Conservation (phyloP, 2,113 vertebrate genomes). For the Ranitomeya imitator region DNA sequence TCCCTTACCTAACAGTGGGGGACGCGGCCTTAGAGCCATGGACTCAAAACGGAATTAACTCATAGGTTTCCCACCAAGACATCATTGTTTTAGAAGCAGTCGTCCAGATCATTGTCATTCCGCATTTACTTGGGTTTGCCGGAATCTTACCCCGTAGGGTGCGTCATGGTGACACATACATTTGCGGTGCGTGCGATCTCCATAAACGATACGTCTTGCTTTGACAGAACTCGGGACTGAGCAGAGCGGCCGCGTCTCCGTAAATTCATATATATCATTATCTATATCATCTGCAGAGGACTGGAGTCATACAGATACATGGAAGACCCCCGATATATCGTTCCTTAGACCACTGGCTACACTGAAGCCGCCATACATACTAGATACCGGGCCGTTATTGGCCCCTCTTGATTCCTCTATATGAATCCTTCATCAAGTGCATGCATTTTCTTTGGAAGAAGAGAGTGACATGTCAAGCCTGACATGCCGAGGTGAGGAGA, state of each 20-base stretch:
- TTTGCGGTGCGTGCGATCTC: conserved; percentile 3
- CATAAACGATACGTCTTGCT: neutral
- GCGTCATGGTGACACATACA: neutral
- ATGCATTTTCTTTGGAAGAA: too few species aligned
- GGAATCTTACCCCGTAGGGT: neutral
- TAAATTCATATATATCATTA: conserved; percentile 17
- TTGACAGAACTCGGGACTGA: neutral
- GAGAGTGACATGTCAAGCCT: too few species aligned
- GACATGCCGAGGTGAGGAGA: too few species aligned
- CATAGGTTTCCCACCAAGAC: neutral
- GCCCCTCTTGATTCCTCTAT: too few species aligned
- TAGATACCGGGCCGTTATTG: neutral
- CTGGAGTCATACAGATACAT: neutral
- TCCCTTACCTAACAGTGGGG: too few species aligned
- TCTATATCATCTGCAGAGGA: conserved; percentile 24
- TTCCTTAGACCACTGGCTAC: neutral
- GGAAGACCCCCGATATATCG: neutral
- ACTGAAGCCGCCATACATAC: neutral
- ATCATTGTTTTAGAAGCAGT: neutral
- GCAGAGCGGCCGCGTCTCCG: neutral
- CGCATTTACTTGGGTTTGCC: neutral
- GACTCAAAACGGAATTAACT: neutral
- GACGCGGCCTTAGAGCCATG: neutral
- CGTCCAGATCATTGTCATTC: neutral
- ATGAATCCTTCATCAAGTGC: too few species aligned